Percentiles rank a stretch among this genome's conserved stretches.
Conservation (phyloP, 2,113 vertebrate genomes). For the Emydura subglobosa region DNA sequence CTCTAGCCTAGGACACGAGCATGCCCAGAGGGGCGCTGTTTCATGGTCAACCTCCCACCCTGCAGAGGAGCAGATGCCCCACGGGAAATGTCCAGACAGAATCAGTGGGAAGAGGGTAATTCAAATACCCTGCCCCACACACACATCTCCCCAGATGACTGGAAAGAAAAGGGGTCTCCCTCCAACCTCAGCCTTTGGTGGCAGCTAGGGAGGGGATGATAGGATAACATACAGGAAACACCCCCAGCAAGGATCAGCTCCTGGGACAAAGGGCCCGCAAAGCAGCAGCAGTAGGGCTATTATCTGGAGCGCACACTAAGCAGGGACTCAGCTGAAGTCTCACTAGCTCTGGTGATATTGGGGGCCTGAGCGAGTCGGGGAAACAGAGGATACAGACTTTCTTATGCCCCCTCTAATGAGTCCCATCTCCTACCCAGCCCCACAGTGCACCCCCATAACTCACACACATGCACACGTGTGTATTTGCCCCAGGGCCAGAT, state of each 20-base stretch:
- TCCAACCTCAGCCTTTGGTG: fast-evolving
- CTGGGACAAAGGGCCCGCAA: background rate
- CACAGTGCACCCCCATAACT: no score
- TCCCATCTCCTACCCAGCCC: background rate
- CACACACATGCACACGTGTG: no score
- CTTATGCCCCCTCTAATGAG: background rate
- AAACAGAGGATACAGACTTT: background rate
- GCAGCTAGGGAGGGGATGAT: background rate
- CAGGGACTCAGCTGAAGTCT: background rate
- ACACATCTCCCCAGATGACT: background rate
- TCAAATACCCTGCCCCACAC: background rate
- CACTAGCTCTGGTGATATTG: background rate
- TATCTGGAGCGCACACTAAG: background rate
- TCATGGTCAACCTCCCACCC: background rate
- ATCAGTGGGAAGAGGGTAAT: background rate
- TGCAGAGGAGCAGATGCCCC: background rate
- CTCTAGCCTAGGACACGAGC: background rate
- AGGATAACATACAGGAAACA: background rate
- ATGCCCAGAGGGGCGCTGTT: background rate
- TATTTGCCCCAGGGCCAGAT: background rate
- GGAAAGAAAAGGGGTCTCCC: background rate
- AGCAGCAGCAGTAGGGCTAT: background rate
- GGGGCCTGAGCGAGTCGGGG: background rate
- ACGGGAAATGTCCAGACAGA: background rate
- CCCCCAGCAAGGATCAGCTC: background rate